Base-by-base conservation (phyloP, 2,113 vertebrate species). In the Oenanthe melanoleuca region DNA sequence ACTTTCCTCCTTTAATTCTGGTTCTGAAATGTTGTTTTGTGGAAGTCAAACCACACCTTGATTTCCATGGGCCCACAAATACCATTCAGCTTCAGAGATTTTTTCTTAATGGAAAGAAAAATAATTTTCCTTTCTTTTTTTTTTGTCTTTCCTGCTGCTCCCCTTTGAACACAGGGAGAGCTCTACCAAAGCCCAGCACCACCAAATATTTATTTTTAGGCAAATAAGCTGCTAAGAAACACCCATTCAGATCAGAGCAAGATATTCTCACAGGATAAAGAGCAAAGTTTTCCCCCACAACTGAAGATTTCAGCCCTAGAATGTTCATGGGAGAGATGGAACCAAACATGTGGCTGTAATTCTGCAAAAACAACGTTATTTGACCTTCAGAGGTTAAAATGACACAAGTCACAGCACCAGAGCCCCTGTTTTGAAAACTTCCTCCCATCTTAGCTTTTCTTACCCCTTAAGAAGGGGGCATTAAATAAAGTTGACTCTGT, bases 381-480 rank as follows among this genome's bases (percentile, higher is more conserved):
- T 64, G 50, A 42, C 57, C 7, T 78, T 47, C 7, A 64, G 29
- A 64, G 6, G 11, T 13, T 26, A 5, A 47, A 60, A 82, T 21
- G 29, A 3, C 7, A 0, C 16, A 37, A 61, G 13, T 33, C 33
- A 26, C 14, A 34, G 70, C 23, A 52, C 5, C 37, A 71, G 11
- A 57, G 10, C 25, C 25, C 11, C 24, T 20, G 7, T 23, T 86
- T 14, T 53, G 13, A 70, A 87, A 80, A 28, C 4, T 6, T 57
- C 12, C 18, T 60, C 28, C 42, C 25, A 23, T 12, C 44, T 59
- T 23, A 28, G 19, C 9, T 55, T 16, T 24, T 34, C 13, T 44
- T 31, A 45, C 2, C 11, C 22, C 44, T 29, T 29, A 34, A 42
- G 47, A 47, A 37, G 2, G 1, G 2, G 1, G 1, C 38, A 29